Conservation (phyloP, 2,113 vertebrate species). For the Suncus etruscus region DNA sequence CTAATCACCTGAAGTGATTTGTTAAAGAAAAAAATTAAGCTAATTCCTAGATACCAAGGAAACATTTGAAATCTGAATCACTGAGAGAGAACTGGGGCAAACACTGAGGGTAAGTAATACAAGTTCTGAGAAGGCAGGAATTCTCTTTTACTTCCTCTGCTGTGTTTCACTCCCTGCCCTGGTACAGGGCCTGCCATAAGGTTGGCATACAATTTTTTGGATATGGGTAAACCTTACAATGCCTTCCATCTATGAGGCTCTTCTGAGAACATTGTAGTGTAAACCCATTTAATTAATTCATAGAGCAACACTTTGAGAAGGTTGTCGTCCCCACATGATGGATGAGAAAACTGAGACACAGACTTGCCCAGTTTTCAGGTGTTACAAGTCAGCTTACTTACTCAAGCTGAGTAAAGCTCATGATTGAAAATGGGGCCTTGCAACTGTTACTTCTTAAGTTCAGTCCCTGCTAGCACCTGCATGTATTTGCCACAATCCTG, state of each 20-base stretch:
- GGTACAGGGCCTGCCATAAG: not conserved
- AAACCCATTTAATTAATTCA: not conserved
- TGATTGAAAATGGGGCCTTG: not conserved
- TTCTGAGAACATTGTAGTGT: not conserved
- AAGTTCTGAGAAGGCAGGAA: too few species aligned
- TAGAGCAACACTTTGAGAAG: not conserved
- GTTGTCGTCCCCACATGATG: not conserved
- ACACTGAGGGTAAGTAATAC: too few species aligned
- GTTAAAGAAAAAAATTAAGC: not conserved
- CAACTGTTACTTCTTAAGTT: too few species aligned
- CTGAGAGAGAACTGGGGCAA: not conserved
- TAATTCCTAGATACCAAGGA: not conserved
- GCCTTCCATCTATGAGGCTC: not conserved
- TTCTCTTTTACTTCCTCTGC: not conserved
- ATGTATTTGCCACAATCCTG: too few species aligned
- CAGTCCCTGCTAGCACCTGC: too few species aligned
- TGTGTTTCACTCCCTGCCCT: not conserved
- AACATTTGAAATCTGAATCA: not conserved
- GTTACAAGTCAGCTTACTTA: not conserved
- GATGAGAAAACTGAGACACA: not conserved
- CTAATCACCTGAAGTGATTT: not conserved
- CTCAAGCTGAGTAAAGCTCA: conserved; percentile 12
- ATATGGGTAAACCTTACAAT: not conserved
- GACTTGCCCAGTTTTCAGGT: not conserved
- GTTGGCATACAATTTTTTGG: not conserved